A percentile compares a stretch with the other conserved stretches of the same genome.
phyloP scores from a whole-genome alignment of 2,113 vertebrate genomes.

The Mirounga angustirostris region DNA sequence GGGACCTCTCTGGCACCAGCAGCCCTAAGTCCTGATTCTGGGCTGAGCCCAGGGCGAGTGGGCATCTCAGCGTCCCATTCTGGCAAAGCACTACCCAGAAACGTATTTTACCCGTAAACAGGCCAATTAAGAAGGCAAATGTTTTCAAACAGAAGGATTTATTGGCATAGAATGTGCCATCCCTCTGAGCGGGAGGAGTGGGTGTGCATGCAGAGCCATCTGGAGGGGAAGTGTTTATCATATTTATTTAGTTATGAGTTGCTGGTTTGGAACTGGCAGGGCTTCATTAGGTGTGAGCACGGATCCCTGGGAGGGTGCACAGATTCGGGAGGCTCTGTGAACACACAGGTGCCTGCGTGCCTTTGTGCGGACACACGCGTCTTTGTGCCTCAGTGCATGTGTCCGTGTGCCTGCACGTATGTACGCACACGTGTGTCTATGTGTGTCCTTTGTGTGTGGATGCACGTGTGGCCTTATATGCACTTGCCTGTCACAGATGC shows the following conservation, averaged over 20 bases:
- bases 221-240: constrained; percentile 89
- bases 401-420: no score
- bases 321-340: not conserved
- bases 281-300: constrained; percentile 83
- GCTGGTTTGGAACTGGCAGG: constrained; percentile 82
- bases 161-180: constrained; percentile 86
- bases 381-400: not conserved
- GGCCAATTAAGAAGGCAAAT: constrained; percentile 90
- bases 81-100: constrained; percentile 83
- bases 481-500: not conserved
- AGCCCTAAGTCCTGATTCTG: not conserved
- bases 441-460: not conserved
- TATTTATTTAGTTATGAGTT: constrained; percentile 88
- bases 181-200: constrained; percentile 85
- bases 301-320: constrained; percentile 53
- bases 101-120: constrained; percentile 88
- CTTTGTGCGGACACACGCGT: not conserved
- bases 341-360: not conserved
- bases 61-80: not conserved
- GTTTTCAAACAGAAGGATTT: constrained; percentile 90
- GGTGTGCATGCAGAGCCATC: constrained; percentile 88
- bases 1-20: no score
- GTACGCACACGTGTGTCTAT: not conserved
- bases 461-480: not conserved
- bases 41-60: not conserved